phyloP scores from a whole-genome alignment of 2,888 invertebrate genomes.

The Drosophila prostipennis region DNA sequence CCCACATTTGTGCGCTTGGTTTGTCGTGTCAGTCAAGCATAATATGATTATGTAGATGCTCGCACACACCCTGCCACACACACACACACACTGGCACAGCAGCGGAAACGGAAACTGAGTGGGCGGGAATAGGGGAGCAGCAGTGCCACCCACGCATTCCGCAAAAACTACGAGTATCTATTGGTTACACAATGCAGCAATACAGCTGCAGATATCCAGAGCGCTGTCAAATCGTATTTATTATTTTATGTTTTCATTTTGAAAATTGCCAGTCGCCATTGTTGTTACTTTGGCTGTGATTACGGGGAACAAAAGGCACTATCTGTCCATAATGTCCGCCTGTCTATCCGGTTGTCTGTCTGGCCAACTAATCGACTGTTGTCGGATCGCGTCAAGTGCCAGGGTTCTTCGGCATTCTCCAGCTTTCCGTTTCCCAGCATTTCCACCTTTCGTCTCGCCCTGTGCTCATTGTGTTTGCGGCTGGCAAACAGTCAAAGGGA shows the following conservation, averaged over 20 bases:
- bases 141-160: constrained; percentile 4
- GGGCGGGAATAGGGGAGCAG: constrained; percentile 1
- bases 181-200: constrained; percentile 48
- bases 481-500: constrained; percentile 51
- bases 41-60: constrained; percentile 78
- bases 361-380: constrained; percentile 74
- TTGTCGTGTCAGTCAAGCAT: constrained; percentile 78
- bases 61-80: constrained; percentile 20
- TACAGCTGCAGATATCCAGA: constrained; percentile 22
- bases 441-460: constrained; percentile 2
- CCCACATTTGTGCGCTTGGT: constrained; percentile 78
- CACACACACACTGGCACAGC: constrained; percentile 23
- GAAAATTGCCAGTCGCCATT: constrained; percentile 73
- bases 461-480: constrained; percentile 61
- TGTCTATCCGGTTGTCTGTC: constrained; percentile 47
- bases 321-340: constrained; percentile 65
- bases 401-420: constrained; percentile 28
- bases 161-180: constrained; percentile 45
- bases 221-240: constrained; percentile 82
- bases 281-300: constrained; percentile 35
- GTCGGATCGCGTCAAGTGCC: constrained; percentile 77
- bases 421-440: constrained; percentile 12
- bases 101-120: constrained; percentile 31
- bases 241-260: constrained; percentile 82
- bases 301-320: constrained; percentile 66